Evolutionary conservation across 2,797 vertebrate species (phyloP).

Genomic region (Novumbra hubbsi): DNA sequence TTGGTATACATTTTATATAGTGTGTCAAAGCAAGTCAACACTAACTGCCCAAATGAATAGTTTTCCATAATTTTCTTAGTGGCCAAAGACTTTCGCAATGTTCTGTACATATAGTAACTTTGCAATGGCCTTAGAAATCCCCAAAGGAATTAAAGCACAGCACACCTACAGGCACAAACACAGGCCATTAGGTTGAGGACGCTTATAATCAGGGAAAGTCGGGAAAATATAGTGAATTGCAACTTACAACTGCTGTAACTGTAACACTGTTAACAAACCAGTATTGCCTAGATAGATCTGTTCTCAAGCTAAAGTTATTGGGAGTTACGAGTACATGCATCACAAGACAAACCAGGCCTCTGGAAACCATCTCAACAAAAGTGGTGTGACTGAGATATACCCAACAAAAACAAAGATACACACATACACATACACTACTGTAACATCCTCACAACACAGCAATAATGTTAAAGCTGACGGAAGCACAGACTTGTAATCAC

Average conservation of each 20-base stretch:
- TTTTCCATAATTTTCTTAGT: too few species aligned
- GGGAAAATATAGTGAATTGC: background rate
- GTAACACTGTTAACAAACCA: conserved; percentile 31
- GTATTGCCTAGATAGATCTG: background rate
- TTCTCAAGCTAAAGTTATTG: conserved; percentile 4
- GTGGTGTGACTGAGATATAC: conserved; percentile 27
- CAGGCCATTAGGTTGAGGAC: background rate
- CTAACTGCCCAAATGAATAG: too few species aligned
- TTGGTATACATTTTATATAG: too few species aligned
- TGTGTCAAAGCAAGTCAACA: too few species aligned
- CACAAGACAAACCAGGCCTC: conserved; percentile 9
- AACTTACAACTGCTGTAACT: too few species aligned
- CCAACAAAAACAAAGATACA: conserved; percentile 15
- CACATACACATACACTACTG: conserved; percentile 33
- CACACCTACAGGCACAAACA: conserved; percentile 16
- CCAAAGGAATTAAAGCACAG: background rate
- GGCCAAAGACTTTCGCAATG: too few species aligned
- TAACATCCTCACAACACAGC: background rate
- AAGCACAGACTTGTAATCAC: background rate
- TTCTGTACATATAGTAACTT: too few species aligned
- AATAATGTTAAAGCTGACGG: background rate
- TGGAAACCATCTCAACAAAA: conserved; percentile 25
- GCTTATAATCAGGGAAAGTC: background rate
- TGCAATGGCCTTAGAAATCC: background rate
- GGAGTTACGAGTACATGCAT: conserved; percentile 17